These are phyloP conservation scores for Pogonocherus hispidulus DNA, from an alignment of 2,888 invertebrate species.

Conservation along the genomic window DNA sequence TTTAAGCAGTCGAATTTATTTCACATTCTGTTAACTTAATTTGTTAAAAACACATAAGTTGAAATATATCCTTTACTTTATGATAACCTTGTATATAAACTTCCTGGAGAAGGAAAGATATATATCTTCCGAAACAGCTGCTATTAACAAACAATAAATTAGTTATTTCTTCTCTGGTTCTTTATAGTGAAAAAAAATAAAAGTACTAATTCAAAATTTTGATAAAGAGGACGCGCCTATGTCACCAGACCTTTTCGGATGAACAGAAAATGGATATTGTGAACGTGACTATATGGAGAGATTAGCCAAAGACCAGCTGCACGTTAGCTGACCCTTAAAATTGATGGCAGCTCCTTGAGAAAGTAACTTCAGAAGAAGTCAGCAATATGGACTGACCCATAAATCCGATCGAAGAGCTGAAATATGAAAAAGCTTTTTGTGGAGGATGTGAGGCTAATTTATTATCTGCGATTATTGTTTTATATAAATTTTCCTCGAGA, in stretches of 20 bases:
- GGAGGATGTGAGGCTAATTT: conserved; percentile 31
- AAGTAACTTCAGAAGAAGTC: conserved; percentile 48
- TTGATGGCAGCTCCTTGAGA: conserved; percentile 47
- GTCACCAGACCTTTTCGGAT: conserved; percentile 15
- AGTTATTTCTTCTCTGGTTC: not conserved
- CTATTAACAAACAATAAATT: not conserved
- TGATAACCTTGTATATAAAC: no score
- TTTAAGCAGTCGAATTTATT: no score
- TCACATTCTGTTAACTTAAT: no score
- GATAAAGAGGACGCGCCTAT: conserved; percentile 12
- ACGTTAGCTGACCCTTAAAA: conserved; percentile 45
- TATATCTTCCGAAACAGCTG: not conserved
- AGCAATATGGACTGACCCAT: conserved; percentile 44
- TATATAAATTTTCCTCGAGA: conserved; percentile 25
- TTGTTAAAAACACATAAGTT: no score
- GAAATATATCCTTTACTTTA: no score
- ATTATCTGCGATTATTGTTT: conserved; percentile 33
- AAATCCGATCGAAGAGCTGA: conserved; percentile 45
- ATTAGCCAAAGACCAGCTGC: conserved; percentile 44
- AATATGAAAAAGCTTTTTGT: conserved; percentile 38
- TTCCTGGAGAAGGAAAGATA: not conserved
- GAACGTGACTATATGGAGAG: conserved; percentile 50
- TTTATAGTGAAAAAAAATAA: not conserved
- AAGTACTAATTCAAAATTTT: conserved; percentile 5
- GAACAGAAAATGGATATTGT: conserved; percentile 26